Conservation (phyloP, 2,888 invertebrate genomes). For the Sialis lutaria region DNA sequence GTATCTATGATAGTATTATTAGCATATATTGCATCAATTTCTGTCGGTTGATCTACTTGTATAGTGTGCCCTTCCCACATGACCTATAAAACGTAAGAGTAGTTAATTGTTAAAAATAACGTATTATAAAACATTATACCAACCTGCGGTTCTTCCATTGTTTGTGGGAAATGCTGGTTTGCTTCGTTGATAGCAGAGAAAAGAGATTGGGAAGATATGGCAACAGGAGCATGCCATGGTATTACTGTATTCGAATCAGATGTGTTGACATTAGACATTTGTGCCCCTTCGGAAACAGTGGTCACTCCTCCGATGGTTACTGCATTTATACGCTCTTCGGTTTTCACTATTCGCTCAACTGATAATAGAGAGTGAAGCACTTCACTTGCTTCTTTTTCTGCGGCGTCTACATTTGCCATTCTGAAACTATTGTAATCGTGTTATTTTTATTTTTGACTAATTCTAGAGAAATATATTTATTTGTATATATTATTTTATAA, state of each 20-base stretch:
- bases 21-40: constrained; percentile 21
- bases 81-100: constrained; percentile 28
- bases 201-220: constrained; percentile 23
- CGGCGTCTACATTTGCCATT: constrained; percentile 46
- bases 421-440: not conserved
- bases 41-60: constrained; percentile 33
- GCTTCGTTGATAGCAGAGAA: constrained; percentile 23
- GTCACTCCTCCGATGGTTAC: constrained; percentile 4
- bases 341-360: constrained; percentile 44
- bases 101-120: constrained; percentile 1
- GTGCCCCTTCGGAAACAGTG: not conserved
- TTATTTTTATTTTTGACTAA: not conserved
- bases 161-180: constrained; percentile 21
- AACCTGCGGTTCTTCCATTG: constrained; percentile 26
- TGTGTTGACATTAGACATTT: constrained; percentile 12
- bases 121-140: not conserved
- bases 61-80: constrained; percentile 50
- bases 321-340: constrained; percentile 13
- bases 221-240: constrained; percentile 44
- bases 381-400: constrained; percentile 54
- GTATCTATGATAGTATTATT: constrained; percentile 11
- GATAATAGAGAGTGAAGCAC: constrained; percentile 47
- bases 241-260: constrained; percentile 26
- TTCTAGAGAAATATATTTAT: not conserved
- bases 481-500: not conserved